Evolutionary conservation across 2,797 vertebrate species (phyloP).

Genomic region (Etheostoma perlongum): DNA sequence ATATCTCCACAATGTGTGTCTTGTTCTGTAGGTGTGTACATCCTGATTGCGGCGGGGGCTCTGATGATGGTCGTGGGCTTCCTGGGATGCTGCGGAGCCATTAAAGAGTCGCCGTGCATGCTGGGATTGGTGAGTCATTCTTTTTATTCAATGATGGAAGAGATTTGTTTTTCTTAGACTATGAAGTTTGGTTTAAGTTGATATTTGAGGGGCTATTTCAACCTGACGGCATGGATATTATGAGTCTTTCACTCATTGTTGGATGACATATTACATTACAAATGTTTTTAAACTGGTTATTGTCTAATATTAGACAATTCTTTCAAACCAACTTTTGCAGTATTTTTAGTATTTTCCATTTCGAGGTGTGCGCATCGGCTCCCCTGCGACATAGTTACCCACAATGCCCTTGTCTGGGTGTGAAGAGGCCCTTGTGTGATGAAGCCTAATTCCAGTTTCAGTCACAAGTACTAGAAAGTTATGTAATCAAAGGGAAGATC

Average conservation of each 20-base stretch:
- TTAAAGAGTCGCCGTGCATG: conserved; percentile 96
- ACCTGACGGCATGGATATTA: neutral
- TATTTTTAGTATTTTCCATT: too few relatives aligned
- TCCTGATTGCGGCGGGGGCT: conserved; percentile 93
- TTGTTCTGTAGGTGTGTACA: conserved; percentile 89
- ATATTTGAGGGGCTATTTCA: too few relatives aligned
- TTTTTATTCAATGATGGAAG: rapidly evolving
- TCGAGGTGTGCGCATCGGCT: too few relatives aligned
- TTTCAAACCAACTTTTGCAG: too few relatives aligned
- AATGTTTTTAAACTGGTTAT: too few relatives aligned
- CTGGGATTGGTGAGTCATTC: conserved; percentile 91
- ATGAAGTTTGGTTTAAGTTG: neutral
- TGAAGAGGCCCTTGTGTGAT: too few relatives aligned
- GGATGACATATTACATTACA: neutral
- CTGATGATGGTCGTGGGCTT: conserved; percentile 98
- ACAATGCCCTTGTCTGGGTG: too few relatives aligned
- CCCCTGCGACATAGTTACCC: too few relatives aligned
- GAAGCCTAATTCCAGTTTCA: too few relatives aligned
- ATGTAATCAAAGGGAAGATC: too few relatives aligned
- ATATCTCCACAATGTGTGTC: neutral
- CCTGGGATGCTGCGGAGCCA: conserved; percentile 95
- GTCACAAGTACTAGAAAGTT: too few relatives aligned
- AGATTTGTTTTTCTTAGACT: neutral
- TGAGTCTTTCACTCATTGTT: neutral
- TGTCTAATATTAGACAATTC: too few relatives aligned